Percentiles rank a stretch among this genome's conserved stretches.
Evolutionary conservation across 2,888 invertebrate species (phyloP).

Genomic region (Argyra leucocephala): DNA sequence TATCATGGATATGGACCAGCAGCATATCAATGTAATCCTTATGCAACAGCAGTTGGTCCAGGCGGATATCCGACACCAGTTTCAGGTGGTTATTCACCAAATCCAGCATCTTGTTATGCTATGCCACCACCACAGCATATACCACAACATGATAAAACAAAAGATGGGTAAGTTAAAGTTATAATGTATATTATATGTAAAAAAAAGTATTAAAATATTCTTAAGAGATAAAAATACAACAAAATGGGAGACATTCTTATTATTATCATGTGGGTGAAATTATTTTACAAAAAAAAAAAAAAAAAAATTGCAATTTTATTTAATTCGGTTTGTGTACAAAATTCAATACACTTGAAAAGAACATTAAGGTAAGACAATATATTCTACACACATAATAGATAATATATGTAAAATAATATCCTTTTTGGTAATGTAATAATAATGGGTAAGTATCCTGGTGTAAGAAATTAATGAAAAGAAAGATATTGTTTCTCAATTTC

Average conservation of each 20-base stretch:
- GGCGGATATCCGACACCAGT: constrained; percentile 60
- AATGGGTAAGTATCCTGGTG: not conserved
- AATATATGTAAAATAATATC: not conserved
- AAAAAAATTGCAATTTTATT: too few species aligned
- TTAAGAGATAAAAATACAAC: not conserved
- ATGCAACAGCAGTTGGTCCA: constrained; percentile 44
- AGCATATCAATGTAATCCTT: constrained; percentile 49
- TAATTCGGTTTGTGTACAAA: too few species aligned
- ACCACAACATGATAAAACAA: constrained; percentile 64
- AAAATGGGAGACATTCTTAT: too few species aligned
- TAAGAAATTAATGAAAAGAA: not conserved
- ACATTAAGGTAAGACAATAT: not conserved
- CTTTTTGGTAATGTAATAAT: not conserved
- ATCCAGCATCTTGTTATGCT: constrained; percentile 63
- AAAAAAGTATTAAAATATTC: not conserved
- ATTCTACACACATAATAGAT: not conserved
- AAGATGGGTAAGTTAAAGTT: constrained; percentile 40
- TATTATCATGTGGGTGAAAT: not conserved
- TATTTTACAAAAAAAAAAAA: not conserved
- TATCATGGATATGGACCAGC: constrained; percentile 60
- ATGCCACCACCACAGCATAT: constrained; percentile 78
- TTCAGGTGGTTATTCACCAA: constrained; percentile 59
- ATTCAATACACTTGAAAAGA: not conserved
- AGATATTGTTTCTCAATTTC: constrained; percentile 3
- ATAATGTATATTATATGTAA: constrained; percentile 6